Evolutionary conservation across 1,140 invertebrate genomes (phyloP).

Genomic region (Drosophila melanica): DNA sequence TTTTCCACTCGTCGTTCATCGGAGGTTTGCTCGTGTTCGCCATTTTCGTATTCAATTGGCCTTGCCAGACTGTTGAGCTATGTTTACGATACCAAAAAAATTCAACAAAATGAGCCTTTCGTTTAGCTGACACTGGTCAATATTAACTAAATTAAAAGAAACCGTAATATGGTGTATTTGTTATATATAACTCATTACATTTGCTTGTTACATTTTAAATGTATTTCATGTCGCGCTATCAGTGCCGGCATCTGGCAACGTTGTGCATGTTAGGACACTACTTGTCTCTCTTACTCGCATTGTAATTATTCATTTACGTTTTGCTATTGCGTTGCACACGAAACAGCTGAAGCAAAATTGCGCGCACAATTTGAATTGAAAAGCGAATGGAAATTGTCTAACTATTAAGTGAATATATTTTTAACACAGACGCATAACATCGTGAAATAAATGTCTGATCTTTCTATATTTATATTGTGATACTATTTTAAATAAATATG

Average conservation of each 20-base stretch:
- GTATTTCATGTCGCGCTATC: not conserved
- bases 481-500: not conserved
- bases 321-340: constrained; percentile 20
- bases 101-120: not conserved
- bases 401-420: not conserved
- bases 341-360: constrained; percentile 42
- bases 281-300: constrained; percentile 43
- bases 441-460: not conserved
- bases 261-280: not conserved
- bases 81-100: not conserved
- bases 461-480: not conserved
- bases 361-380: constrained; percentile 28
- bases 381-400: not conserved
- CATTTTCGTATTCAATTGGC: constrained; percentile 62
- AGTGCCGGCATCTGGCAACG: constrained; percentile 35
- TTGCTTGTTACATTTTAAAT: not conserved
- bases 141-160: not conserved
- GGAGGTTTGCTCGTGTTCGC: constrained; percentile 77
- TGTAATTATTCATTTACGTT: constrained; percentile 22
- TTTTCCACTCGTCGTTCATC: constrained; percentile 82
- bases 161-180: not conserved
- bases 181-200: not conserved
- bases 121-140: not conserved
- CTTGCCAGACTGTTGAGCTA: constrained; percentile 49
- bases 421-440: too few relatives aligned